Evolutionary conservation across 2,888 invertebrate genomes (phyloP).

Genomic region (Ecliptopera silaceata): DNA sequence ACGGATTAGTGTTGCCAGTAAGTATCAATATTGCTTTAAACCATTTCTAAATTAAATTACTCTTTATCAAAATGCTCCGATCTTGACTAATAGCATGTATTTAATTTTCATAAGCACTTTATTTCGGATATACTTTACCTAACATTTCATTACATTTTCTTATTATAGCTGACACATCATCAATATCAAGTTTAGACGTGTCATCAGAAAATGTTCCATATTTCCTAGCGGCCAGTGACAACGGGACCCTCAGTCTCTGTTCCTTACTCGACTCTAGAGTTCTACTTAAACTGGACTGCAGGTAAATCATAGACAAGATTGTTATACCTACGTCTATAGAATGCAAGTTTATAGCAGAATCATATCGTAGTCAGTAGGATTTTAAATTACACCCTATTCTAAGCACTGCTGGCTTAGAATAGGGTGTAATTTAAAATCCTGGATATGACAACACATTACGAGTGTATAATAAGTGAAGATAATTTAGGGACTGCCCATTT

Average conservation of each 20-base stretch:
- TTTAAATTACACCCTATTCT: too few species aligned
- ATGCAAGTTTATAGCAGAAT: too few species aligned
- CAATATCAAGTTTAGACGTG: constrained; percentile 58
- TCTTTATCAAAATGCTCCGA: too few species aligned
- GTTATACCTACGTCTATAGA: not conserved
- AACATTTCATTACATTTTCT: not conserved
- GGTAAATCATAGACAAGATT: constrained; percentile 41
- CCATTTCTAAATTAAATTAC: too few species aligned
- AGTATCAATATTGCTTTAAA: constrained; percentile 39
- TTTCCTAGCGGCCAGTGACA: constrained; percentile 67
- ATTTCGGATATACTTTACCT: not conserved
- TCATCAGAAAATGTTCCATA: constrained; percentile 56
- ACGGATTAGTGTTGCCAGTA: constrained; percentile 59
- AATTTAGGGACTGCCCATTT: too few species aligned
- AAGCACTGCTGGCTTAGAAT: too few species aligned
- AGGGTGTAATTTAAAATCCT: too few species aligned
- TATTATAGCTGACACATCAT: constrained; percentile 57
- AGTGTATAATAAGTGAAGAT: too few species aligned
- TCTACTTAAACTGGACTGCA: constrained; percentile 68
- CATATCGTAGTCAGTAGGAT: too few species aligned
- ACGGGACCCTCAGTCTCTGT: constrained; percentile 64
- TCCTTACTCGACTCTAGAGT: constrained; percentile 60
- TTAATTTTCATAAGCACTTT: too few species aligned
- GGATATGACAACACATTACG: too few species aligned
- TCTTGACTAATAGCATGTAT: too few species aligned